Conservation (phyloP, 1,140 invertebrate genomes). For the Drosophila prosaltans region DNA sequence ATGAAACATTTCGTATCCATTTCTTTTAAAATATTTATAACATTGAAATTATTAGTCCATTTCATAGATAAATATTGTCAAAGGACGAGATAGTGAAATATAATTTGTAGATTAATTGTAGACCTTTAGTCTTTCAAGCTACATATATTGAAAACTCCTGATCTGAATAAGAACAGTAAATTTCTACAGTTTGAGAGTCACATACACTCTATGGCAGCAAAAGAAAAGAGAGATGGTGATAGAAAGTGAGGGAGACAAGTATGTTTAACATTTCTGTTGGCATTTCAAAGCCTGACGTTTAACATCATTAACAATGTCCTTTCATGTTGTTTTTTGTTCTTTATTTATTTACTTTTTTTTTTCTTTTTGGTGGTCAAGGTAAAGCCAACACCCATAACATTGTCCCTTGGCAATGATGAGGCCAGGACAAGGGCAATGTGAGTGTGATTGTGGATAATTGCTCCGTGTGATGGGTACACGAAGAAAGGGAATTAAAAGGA, state of each 20-base stretch:
- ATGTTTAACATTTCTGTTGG: not conserved
- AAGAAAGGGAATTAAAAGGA: not conserved
- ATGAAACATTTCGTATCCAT: no score
- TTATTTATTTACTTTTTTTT: not conserved
- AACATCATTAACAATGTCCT: constrained; percentile 52
- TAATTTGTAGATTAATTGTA: no score
- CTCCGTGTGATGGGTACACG: constrained; percentile 12
- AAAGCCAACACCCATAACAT: constrained; percentile 39
- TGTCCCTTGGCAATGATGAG: constrained; percentile 20
- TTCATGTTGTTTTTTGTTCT: constrained; percentile 31
- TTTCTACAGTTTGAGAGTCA: constrained; percentile 1
- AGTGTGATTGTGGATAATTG: constrained; percentile 26
- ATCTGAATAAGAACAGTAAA: not conserved
- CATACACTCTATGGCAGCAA: not conserved
- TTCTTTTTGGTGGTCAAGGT: constrained; percentile 37
- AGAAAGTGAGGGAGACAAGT: not conserved
- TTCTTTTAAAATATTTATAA: no score
- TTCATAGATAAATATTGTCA: no score
- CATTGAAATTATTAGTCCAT: no score
- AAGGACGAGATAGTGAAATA: no score
- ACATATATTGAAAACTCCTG: not conserved
- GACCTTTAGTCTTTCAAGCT: no score
- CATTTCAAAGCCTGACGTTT: constrained; percentile 29
- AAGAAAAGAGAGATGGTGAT: not conserved
- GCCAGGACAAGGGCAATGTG: not conserved